Percentiles rank a stretch among this genome's conserved stretches.
Evolutionary conservation across 2,797 vertebrate species (phyloP).

Genomic region (Gymnothorax reevesii): DNA sequence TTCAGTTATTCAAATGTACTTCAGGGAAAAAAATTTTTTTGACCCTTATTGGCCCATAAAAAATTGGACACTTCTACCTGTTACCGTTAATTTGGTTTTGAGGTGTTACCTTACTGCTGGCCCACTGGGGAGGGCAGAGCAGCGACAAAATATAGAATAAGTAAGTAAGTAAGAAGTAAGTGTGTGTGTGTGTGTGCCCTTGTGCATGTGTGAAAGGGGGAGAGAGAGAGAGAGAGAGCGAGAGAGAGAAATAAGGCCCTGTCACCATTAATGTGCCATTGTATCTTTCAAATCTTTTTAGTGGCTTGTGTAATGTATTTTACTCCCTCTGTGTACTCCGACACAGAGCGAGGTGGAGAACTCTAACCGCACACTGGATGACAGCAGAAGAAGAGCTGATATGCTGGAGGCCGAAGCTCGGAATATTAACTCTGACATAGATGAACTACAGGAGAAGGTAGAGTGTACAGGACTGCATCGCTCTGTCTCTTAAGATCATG

Average conservation of each 20-base stretch:
- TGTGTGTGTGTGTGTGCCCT: neutral
- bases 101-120: too few relatives aligned
- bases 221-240: too few relatives aligned
- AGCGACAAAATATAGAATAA: too few relatives aligned
- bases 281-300: neutral
- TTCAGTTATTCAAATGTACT: too few relatives aligned
- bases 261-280: neutral
- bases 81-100: too few relatives aligned
- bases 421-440: conserved; percentile 71
- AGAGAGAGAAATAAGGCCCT: neutral
- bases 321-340: neutral
- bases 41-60: too few relatives aligned
- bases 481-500: neutral
- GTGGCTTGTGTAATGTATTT: neutral
- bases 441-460: conserved; percentile 77
- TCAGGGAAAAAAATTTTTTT: too few relatives aligned
- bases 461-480: neutral
- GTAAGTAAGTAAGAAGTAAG: too few relatives aligned
- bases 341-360: conserved; percentile 70
- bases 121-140: too few relatives aligned
- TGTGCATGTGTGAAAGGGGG: neutral
- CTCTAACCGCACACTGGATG: conserved; percentile 68
- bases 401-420: conserved; percentile 75
- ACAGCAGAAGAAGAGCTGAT: conserved; percentile 64
- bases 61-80: too few relatives aligned